Conservation (phyloP, 2,113 vertebrate species). For the Microcebus ravelobensis region DNA sequence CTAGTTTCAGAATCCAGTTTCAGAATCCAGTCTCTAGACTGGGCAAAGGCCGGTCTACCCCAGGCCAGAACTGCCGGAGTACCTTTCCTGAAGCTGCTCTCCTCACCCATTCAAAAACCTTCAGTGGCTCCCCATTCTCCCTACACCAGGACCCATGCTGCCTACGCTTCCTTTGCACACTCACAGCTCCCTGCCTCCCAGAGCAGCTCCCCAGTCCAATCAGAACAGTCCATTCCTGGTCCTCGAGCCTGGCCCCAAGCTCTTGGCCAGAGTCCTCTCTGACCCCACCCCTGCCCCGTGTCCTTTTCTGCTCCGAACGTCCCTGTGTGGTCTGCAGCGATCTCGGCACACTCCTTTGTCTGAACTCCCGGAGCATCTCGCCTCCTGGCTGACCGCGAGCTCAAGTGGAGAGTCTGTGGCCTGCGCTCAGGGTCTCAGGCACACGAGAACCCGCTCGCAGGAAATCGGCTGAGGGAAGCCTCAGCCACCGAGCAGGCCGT, state of each 20-base stretch:
- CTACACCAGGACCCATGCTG: background rate
- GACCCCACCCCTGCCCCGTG: fast-evolving
- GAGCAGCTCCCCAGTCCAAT: background rate
- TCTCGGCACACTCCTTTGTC: background rate
- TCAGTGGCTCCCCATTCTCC: background rate
- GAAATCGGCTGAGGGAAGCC: background rate
- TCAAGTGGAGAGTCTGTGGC: background rate
- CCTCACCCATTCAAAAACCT: background rate
- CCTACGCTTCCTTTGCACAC: background rate
- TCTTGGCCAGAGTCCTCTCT: background rate
- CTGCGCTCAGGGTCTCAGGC: background rate
- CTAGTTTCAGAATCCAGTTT: background rate
- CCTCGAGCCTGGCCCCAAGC: background rate
- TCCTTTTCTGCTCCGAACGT: background rate
- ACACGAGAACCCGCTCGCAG: background rate
- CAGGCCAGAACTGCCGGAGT: background rate
- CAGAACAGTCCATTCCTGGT: background rate
- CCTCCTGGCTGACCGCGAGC: background rate
- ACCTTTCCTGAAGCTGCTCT: background rate
- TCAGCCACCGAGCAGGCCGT: background rate
- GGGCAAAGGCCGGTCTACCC: background rate
- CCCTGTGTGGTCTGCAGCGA: background rate
- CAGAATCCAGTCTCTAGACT: background rate
- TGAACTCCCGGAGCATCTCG: background rate
- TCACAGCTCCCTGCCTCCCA: background rate